Evolutionary conservation across 2,797 vertebrate species (phyloP).

Genomic region (Notolepis coatsorum): DNA sequence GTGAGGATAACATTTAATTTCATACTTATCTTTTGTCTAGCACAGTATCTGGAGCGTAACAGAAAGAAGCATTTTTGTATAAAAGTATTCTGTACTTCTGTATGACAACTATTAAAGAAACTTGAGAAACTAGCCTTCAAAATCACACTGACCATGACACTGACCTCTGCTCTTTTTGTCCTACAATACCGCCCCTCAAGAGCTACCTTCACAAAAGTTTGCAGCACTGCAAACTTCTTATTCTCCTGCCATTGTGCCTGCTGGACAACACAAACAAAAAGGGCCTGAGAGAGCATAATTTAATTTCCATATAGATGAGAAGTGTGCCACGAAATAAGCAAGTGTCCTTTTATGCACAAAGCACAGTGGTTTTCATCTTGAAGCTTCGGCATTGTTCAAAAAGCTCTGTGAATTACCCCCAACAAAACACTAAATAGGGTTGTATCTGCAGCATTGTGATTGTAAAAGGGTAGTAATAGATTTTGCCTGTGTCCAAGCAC

Average conservation of each 20-base stretch:
- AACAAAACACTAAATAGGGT: slow-evolving; percentile 79
- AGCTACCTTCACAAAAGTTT: slow-evolving; percentile 66
- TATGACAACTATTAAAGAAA: no score
- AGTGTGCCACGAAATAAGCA: slow-evolving; percentile 76
- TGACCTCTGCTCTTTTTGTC: slow-evolving; percentile 46
- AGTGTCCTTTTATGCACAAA: slow-evolving; percentile 79
- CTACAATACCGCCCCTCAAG: slow-evolving; percentile 58
- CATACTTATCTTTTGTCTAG: no score
- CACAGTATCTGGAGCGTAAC: no score
- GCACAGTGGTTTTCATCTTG: slow-evolving; percentile 78
- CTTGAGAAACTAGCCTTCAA: slow-evolving; percentile 56
- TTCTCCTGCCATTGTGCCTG: slow-evolving; percentile 71
- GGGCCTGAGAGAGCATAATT: slow-evolving; percentile 67
- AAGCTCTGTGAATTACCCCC: slow-evolving; percentile 74
- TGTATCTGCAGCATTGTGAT: slow-evolving; percentile 71
- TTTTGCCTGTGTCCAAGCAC: slow-evolving; percentile 73
- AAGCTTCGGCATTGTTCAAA: slow-evolving; percentile 73
- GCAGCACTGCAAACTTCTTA: slow-evolving; percentile 65
- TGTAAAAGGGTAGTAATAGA: slow-evolving; percentile 76
- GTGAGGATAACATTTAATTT: no score
- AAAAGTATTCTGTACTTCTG: no score
- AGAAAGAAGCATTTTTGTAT: no score
- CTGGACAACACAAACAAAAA: slow-evolving; percentile 76
- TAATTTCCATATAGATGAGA: slow-evolving; percentile 85
- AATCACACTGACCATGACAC: slow-evolving; percentile 56